Conservation (phyloP, 2,797 vertebrate species). For the Gallirallus australis region DNA sequence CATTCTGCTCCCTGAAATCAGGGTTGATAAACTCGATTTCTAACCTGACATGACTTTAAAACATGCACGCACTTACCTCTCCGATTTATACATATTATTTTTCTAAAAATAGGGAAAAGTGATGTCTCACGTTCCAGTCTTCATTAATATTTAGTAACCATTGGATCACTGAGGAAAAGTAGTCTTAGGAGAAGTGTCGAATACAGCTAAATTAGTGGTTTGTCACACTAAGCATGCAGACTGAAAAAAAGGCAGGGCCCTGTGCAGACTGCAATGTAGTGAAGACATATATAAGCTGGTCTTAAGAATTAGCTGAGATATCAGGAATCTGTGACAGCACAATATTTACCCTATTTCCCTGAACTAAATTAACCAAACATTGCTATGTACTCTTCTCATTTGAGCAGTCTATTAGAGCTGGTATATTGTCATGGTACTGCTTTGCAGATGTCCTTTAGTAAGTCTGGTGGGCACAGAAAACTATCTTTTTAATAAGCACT, state of each 20-base stretch:
- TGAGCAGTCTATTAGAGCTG: background rate
- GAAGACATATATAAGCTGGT: background rate
- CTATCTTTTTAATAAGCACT: background rate
- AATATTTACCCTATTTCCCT: background rate
- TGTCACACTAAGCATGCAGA: background rate
- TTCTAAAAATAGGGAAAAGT: background rate
- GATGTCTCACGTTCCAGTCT: background rate
- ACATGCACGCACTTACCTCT: background rate
- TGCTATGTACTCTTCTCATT: accelerated
- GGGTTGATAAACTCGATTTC: background rate
- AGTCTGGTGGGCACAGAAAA: background rate
- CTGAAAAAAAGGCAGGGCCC: background rate
- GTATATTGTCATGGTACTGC: background rate
- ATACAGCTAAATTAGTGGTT: background rate
- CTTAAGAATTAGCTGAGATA: background rate
- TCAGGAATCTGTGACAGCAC: background rate
- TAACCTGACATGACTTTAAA: background rate
- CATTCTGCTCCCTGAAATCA: background rate
- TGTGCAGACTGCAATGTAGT: background rate
- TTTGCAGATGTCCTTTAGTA: background rate
- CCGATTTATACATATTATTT: background rate
- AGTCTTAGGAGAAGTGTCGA: background rate
- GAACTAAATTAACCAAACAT: background rate
- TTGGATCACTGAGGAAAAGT: background rate
- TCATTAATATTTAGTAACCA: background rate